A percentile compares a stretch with the other conserved stretches of the same genome.
These are phyloP conservation scores for Eurois occulta DNA, from an alignment of 2,888 invertebrate genomes.

Conservation along the genomic window DNA sequence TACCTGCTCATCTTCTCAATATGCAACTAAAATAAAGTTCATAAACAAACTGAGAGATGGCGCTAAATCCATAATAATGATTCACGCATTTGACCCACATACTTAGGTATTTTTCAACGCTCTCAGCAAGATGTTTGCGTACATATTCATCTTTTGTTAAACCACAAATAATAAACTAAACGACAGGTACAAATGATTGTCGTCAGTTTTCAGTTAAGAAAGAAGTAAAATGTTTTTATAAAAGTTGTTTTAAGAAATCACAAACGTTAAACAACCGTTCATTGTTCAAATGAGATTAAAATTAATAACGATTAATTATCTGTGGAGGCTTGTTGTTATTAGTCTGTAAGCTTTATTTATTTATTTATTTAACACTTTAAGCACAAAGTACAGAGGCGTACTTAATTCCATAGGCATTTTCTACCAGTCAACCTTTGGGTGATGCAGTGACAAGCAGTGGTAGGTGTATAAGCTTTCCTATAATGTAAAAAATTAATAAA, in stretches of 20 bases:
- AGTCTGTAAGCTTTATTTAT: too few species aligned
- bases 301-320: too few species aligned
- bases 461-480: too few species aligned
- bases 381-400: too few species aligned
- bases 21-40: constrained; percentile 7
- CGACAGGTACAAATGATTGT: neutral
- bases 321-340: too few species aligned
- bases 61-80: neutral
- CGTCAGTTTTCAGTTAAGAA: neutral
- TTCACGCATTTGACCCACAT: constrained; percentile 19
- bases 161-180: neutral
- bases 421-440: too few species aligned
- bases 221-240: neutral
- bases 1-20: neutral
- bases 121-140: neutral
- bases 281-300: too few species aligned
- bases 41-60: constrained; percentile 21
- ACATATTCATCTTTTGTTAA: neutral
- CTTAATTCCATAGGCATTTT: too few species aligned
- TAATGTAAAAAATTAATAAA: too few species aligned
- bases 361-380: too few species aligned
- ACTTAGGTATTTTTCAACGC: neutral
- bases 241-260: neutral
- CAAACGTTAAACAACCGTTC: too few species aligned
- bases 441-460: too few species aligned